Base-by-base conservation (phyloP, 2,797 vertebrate genomes). In the Poecilia picta region DNA sequence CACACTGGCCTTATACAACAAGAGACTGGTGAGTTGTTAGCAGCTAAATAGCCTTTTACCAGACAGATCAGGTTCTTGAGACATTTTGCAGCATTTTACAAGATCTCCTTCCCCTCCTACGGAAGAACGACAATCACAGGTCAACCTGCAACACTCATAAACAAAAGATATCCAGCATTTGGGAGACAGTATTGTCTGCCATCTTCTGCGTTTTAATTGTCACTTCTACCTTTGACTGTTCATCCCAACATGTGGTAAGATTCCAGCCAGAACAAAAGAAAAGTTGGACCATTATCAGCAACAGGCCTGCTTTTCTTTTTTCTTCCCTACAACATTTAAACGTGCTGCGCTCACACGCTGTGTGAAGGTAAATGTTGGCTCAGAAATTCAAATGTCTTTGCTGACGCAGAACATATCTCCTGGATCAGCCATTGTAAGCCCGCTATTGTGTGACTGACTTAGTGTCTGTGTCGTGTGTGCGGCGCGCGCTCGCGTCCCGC, bases 381-480 rank as follows among this genome's bases (percentile, higher is more conserved):
- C 84, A 82, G 81, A 91, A 85, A 92, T 87, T 88, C 89, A 91
- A 93, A 93, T 89, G 91, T 90, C 91, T 90, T 89, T 89, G 92
- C 92, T 92, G 92, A 93, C 88, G 88, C 91, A 88, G 87, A 89
- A 92, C 88, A 84, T 92, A 93, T 94, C 93, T 90, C 88, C 84
- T 86, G 91, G 91, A 93, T 94, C 91, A 91, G 93, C 90, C 91
- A 92, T 92, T 90, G 92, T 93, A 85, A 89, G 87, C 85, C 85
- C 23, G 89, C 91, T 76, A 92, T 91, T 93, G 92, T 94, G 93
- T 88, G 90, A 91, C 87, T 88, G 90, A 91, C 87, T 91, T 88
- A 87, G 91, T 68, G 64, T 91, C 90, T 91, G 90, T 91, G 90
- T 90, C 90, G 88, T 88, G 90, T 93, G 92, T 91, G 91, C 80